Evolutionary conservation across 2,113 vertebrate species (phyloP).

Genomic region (Lophius piscatorius): DNA sequence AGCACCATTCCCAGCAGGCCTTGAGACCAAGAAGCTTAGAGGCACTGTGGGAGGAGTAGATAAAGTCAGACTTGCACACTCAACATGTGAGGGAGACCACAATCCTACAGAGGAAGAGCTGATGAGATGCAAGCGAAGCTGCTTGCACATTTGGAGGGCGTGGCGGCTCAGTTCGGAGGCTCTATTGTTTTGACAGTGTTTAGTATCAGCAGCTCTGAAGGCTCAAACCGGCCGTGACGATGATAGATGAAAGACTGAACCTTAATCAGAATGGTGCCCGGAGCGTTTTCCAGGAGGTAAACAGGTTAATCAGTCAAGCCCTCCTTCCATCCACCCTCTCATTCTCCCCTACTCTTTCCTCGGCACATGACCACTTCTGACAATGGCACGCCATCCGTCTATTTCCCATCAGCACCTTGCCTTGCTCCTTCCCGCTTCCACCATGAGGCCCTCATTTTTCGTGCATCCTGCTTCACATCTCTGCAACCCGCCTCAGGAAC

Average conservation of each 20-base stretch:
- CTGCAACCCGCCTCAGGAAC: slow-evolving; percentile 26
- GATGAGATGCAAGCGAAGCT: background rate
- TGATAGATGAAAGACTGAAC: slow-evolving; percentile 83
- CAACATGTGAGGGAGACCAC: slow-evolving; percentile 11
- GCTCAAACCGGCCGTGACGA: slow-evolving; percentile 41
- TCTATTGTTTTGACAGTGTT: slow-evolving; percentile 35
- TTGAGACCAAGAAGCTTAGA: slow-evolving; percentile 34
- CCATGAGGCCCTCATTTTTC: slow-evolving; percentile 32
- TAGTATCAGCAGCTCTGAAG: slow-evolving; percentile 56
- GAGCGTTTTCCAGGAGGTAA: slow-evolving; percentile 79
- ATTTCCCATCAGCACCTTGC: slow-evolving; percentile 77
- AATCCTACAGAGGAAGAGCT: too few relatives aligned
- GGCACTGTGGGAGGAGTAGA: slow-evolving; percentile 34
- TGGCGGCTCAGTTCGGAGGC: slow-evolving; percentile 19
- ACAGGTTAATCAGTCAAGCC: slow-evolving; percentile 84
- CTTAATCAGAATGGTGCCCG: slow-evolving; percentile 83
- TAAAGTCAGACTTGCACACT: slow-evolving; percentile 33
- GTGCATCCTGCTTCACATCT: slow-evolving; percentile 26
- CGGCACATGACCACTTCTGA: slow-evolving; percentile 78
- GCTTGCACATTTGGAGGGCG: slow-evolving; percentile 38
- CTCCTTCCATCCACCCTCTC: slow-evolving; percentile 67
- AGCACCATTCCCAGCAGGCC: slow-evolving; percentile 1
- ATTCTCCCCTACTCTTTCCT: slow-evolving; percentile 58
- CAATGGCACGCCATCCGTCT: slow-evolving; percentile 75
- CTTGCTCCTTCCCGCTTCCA: slow-evolving; percentile 48